Conservation (phyloP, 2,113 vertebrate species). For the Naja naja region DNA sequence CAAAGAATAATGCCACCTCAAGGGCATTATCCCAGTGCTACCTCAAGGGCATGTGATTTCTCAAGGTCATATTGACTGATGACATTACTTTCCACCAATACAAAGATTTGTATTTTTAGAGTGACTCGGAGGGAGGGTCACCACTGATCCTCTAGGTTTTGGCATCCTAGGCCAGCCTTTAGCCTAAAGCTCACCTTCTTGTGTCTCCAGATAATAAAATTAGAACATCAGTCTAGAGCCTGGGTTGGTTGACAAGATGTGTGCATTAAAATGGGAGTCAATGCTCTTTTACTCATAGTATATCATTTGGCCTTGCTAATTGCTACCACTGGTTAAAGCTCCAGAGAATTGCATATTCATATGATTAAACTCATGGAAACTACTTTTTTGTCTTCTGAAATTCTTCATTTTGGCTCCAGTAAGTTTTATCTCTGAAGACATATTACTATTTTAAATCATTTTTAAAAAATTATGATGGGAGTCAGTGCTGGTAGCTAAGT, state of each 20-base stretch:
- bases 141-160: neutral
- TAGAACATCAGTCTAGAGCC: neutral
- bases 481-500: neutral
- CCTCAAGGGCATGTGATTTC: too few relatives aligned
- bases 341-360: neutral
- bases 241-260: neutral
- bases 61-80: neutral
- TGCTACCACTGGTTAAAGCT: neutral
- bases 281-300: neutral
- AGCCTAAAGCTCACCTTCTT: neutral
- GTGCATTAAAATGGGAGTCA: neutral
- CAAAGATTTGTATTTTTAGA: neutral
- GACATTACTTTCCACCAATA: neutral
- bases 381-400: neutral
- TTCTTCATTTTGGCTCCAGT: too few relatives aligned
- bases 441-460: constrained; percentile 11
- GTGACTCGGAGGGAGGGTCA: neutral
- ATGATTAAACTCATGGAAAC: neutral
- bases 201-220: neutral
- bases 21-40: neutral
- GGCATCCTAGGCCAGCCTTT: neutral
- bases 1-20: neutral
- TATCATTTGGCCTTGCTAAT: neutral
- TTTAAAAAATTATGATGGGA: neutral
- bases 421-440: neutral